Base-by-base conservation (phyloP, 2,888 invertebrate species). In the Omphaloscelis lunosa region DNA sequence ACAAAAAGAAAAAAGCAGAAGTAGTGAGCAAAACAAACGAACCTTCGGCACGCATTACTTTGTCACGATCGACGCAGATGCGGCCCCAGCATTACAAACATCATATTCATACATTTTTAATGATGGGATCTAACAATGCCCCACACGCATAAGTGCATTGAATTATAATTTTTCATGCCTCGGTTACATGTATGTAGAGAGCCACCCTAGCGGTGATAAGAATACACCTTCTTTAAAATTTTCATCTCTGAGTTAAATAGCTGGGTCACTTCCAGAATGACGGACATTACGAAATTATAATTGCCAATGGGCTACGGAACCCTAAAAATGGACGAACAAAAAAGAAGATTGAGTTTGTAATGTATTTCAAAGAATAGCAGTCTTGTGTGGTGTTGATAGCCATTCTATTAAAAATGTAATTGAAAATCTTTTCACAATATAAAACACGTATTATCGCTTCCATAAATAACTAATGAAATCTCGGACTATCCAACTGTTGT, bases 391-490 rank as follows among this genome's bases (percentile, higher is more conserved):
- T 51, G 39, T 23, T 51, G 58, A 58, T 67, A 76, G 20, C 11
- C 39, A n/a, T 78, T 77, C 69, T 41, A 48, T 68, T 59, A 29
- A 41, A 59, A 69, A 29, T 41, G 39, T 29, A 23, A 76, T 76
- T 66, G 45, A 65, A 77, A 51, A 39, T 23, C 0, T n/a, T 67
- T 63, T 58, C 29, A 34, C 53, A 39, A 23, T 4, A 58, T 48
- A 39, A 27, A 48, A 56, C 27, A 29, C 8, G 12, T 29, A 12
- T 29, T 29, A 48, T 20, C 11, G 4, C 39, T 20, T 53, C 3
- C 23, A 69, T 70, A 29, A 70, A 71, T 51, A 48, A n/a, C 11
- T 66, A 2, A 48, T 20, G 27, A 48, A 8, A 4, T 48, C 12
- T 48, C n/a, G n/a, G 34, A 20, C 29, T 34, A 17, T 17, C n/a